Conservation (phyloP, 2,888 invertebrate species). For the Pseudococcus viburni region DNA sequence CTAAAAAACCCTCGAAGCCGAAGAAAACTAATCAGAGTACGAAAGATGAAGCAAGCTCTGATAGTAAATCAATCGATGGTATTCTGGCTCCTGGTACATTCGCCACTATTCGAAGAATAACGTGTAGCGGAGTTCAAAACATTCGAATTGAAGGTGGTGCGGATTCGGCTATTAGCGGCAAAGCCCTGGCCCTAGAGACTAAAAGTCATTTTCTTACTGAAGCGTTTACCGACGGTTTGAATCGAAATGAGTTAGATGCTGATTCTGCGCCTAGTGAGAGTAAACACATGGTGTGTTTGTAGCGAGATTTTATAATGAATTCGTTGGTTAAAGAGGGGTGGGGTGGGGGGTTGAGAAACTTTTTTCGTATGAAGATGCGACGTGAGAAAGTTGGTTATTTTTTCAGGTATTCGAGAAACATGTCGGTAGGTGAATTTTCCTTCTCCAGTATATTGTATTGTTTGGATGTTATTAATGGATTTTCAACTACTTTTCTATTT, state of each 20-base stretch:
- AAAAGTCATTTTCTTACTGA: background rate
- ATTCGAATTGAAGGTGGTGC: background rate
- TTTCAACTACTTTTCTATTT: background rate
- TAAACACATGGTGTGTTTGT: background rate
- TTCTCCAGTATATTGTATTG: no score
- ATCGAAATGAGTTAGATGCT: background rate
- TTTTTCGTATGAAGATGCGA: background rate
- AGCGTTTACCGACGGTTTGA: background rate
- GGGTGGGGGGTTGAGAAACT: no score
- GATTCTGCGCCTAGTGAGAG: background rate
- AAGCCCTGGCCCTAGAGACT: background rate
- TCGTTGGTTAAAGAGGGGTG: no score
- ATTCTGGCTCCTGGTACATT: background rate
- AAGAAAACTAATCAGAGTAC: background rate
- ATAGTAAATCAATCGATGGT: no score
- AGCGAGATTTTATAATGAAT: background rate
- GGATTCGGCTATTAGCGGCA: background rate
- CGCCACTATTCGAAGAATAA: background rate
- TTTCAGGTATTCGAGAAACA: background rate
- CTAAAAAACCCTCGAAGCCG: background rate
- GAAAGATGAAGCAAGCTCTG: background rate
- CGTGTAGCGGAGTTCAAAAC: background rate
- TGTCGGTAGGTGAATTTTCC: no score
- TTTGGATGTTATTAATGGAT: no score
- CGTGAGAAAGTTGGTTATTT: background rate